Evolutionary conservation across 1,140 invertebrate genomes (phyloP).

Genomic region (Dolichoris vasculosae): DNA sequence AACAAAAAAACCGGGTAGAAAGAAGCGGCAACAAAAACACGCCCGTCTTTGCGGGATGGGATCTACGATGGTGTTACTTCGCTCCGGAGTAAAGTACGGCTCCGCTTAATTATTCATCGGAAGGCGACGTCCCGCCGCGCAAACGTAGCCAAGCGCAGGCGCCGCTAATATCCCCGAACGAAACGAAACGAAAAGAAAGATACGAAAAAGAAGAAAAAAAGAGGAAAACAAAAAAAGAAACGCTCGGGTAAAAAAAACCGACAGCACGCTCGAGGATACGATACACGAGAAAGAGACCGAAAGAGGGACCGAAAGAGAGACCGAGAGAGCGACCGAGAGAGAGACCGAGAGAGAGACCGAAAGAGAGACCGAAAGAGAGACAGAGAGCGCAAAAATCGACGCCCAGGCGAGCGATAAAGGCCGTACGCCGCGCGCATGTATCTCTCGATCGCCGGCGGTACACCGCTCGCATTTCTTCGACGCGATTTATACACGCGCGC

Average conservation of each 20-base stretch:
- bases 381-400: not conserved
- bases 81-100: not conserved
- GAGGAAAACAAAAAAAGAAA: no score
- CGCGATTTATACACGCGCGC: not conserved
- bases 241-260: no score
- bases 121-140: not conserved
- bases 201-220: no score
- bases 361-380: no score
- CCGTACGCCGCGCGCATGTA: not conserved
- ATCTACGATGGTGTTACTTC: not conserved
- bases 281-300: no score
- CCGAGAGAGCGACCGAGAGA: conserved; percentile 1
- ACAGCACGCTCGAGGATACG: no score
- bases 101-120: conserved; percentile 17
- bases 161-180: not conserved
- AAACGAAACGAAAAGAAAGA: no score
- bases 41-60: not conserved
- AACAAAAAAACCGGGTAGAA: not conserved
- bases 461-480: conserved; percentile 11
- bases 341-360: conserved; percentile 34
- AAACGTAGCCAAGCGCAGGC: not conserved
- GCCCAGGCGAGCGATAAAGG: not conserved
- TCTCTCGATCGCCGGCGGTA: conserved; percentile 14
- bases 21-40: no score
- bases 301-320: not conserved